Percentiles rank a stretch among this genome's conserved stretches.
phyloP scores from a whole-genome alignment of 37 sponge, comb jelly and placozoan genomes.

The Beroe forskalii region DNA sequence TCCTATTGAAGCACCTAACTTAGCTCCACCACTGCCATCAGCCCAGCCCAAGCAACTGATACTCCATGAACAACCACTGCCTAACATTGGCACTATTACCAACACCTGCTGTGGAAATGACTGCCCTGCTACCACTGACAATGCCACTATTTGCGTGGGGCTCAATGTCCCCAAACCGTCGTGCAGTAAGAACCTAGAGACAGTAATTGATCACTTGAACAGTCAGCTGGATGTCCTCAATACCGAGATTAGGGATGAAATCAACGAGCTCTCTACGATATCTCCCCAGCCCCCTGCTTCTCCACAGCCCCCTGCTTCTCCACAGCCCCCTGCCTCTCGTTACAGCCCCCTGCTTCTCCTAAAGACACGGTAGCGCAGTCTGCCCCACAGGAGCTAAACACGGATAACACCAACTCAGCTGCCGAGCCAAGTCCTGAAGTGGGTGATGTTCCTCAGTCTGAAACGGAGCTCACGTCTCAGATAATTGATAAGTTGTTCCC shows the following conservation, averaged over 20 bases:
- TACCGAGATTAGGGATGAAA: constrained; percentile 26
- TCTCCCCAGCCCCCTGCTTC: not conserved
- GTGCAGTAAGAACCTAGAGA: not conserved
- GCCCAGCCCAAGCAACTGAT: not conserved
- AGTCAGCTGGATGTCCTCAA: constrained; percentile 40
- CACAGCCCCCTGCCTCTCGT: not conserved
- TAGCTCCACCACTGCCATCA: too few species aligned
- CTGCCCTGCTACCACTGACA: not conserved
- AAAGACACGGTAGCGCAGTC: not conserved
- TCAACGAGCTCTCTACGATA: not conserved
- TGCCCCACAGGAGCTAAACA: not conserved
- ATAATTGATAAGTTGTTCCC: constrained; percentile 24
- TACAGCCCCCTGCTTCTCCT: not conserved
- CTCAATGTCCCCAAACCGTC: constrained; percentile 14
- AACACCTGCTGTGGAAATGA: not conserved
- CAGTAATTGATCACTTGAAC: constrained; percentile 28
- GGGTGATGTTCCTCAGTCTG: not conserved
- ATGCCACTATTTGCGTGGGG: constrained; percentile 1
- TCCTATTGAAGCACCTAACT: not conserved
- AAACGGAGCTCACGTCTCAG: not conserved
- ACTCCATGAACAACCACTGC: not conserved
- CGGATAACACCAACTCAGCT: too few species aligned
- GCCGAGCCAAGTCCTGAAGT: not conserved
- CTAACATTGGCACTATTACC: not conserved
- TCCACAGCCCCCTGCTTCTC: not conserved